These are phyloP conservation scores for Drosophila mimica DNA, from an alignment of 2,888 invertebrate species.

Conservation along the genomic window DNA sequence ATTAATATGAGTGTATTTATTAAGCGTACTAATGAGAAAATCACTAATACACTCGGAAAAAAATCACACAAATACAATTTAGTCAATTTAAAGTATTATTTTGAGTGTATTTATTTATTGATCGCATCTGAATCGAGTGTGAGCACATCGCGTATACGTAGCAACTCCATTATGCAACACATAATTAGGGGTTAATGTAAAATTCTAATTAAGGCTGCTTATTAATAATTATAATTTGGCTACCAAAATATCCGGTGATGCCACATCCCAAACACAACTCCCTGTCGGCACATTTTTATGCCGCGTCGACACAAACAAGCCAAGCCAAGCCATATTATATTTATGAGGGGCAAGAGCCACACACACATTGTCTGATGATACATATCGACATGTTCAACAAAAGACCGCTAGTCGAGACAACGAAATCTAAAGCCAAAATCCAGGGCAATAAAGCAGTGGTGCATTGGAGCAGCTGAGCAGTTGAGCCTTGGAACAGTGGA, in stretches of 20 bases:
- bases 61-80: not conserved
- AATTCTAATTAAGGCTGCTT: conserved; percentile 62
- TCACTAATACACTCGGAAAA: not conserved
- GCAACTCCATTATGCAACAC: conserved; percentile 59
- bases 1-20: not conserved
- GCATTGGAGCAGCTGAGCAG: not conserved
- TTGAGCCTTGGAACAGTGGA: conserved; percentile 2
- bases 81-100: not conserved
- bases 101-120: conserved; percentile 35
- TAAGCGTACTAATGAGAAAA: not conserved
- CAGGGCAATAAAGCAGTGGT: conserved; percentile 28
- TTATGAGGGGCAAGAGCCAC: conserved; percentile 52
- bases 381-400: conserved; percentile 54
- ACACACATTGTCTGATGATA: conserved; percentile 10
- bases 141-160: conserved; percentile 43
- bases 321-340: conserved; percentile 56
- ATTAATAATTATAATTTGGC: conserved; percentile 68
- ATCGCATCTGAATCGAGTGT: conserved; percentile 21
- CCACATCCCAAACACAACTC: conserved; percentile 8
- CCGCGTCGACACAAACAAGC: conserved; percentile 51
- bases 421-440: conserved; percentile 70
- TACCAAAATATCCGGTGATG: conserved; percentile 8
- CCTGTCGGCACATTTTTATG: conserved; percentile 34
- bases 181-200: conserved; percentile 55
- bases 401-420: conserved; percentile 69